A percentile compares a stretch with the other conserved stretches of the same genome.
Evolutionary conservation across 2,797 vertebrate species (phyloP).

Genomic region (Trachops cirrhosus): DNA sequence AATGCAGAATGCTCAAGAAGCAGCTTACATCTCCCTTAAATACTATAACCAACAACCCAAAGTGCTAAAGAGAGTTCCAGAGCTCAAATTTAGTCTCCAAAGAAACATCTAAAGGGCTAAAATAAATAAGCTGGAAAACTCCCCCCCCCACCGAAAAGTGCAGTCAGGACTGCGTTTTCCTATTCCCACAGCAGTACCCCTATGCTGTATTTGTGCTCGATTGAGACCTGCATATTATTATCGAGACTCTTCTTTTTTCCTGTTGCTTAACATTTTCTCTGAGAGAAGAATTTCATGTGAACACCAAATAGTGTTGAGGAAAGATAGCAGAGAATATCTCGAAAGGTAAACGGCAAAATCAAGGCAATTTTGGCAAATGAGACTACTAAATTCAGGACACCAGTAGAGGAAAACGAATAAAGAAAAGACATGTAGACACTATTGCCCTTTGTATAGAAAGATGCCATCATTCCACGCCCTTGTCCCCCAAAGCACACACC

Average conservation of each 20-base stretch:
- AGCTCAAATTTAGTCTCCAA: slow-evolving; percentile 60
- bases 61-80: slow-evolving; percentile 26
- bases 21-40: slow-evolving; percentile 22
- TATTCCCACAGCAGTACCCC: neutral
- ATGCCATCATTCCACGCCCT: rapidly evolving
- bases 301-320: neutral
- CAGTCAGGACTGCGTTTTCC: neutral
- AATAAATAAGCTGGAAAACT: slow-evolving; percentile 64
- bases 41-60: slow-evolving; percentile 43
- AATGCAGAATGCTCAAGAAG: slow-evolving; percentile 10
- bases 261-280: neutral
- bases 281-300: neutral
- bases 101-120: slow-evolving; percentile 69
- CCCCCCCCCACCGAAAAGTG: neutral
- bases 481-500: neutral
- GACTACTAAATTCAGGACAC: neutral
- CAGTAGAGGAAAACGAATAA: neutral
- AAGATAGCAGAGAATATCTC: neutral
- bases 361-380: neutral
- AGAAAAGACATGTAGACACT: neutral
- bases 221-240: neutral
- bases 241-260: neutral
- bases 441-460: neutral
- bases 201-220: neutral
- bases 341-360: neutral